Evolutionary conservation across 2,113 vertebrate species (phyloP).

Genomic region (Larimichthys crocea): DNA sequence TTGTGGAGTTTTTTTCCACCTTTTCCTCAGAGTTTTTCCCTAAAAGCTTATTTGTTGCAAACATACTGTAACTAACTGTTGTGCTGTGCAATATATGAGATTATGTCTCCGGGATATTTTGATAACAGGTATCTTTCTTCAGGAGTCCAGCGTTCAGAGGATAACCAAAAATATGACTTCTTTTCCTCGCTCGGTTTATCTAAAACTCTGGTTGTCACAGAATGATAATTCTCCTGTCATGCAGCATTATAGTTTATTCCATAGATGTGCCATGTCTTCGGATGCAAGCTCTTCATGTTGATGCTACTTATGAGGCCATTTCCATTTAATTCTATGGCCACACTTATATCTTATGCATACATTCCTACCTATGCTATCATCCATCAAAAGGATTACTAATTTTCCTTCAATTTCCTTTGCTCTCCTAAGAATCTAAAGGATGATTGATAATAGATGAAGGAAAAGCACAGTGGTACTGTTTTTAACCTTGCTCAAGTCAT

Average conservation of each 20-base stretch:
- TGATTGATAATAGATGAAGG: conserved; percentile 85
- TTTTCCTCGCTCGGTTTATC: conserved; percentile 2
- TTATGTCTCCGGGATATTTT: conserved; percentile 50
- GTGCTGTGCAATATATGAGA: conserved; percentile 5
- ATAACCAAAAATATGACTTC: conserved; percentile 41
- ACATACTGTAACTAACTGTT: conserved; percentile 19
- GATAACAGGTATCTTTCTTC: conserved; percentile 36
- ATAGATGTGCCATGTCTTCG: conserved; percentile 27
- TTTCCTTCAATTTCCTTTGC: conserved; percentile 83
- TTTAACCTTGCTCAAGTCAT: conserved; percentile 88
- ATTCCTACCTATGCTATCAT: conserved; percentile 73
- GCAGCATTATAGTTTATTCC: conserved; percentile 45
- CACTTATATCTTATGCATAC: conserved; percentile 66
- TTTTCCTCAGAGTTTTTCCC: conserved; percentile 42
- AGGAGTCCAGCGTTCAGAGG: conserved; percentile 25
- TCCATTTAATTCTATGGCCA: conserved; percentile 61
- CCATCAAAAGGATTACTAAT: conserved; percentile 83
- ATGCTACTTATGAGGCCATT: conserved; percentile 56
- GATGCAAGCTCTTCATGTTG: conserved; percentile 41
- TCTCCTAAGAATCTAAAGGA: conserved; percentile 83
- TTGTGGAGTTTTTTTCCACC: conserved; percentile 25
- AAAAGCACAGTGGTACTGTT: conserved; percentile 85
- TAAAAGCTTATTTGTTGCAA: conserved; percentile 44
- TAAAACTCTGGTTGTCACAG: conserved; percentile 54
- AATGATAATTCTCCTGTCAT: conserved; percentile 55